Evolutionary conservation across 2,113 vertebrate genomes (phyloP).

Genomic region (Sisor rabdophorus): DNA sequence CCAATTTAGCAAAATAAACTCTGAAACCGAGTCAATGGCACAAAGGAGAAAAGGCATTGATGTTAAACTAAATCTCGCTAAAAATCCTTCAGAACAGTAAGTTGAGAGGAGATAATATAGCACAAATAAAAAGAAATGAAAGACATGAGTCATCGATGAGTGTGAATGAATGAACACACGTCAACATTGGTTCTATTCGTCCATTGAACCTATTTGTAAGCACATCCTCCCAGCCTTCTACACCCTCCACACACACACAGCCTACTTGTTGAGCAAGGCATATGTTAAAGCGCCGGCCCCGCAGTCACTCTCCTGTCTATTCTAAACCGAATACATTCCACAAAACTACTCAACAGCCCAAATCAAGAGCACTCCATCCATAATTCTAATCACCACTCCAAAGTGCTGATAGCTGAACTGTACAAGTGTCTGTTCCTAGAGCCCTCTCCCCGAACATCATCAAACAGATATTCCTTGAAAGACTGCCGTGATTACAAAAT

Average conservation of each 20-base stretch:
- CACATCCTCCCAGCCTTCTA: not conserved
- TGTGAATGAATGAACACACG: no score
- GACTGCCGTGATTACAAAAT: slow-evolving; percentile 57
- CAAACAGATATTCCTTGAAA: slow-evolving; percentile 42
- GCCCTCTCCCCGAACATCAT: not conserved
- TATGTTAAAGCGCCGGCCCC: slow-evolving; percentile 1
- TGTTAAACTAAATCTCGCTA: not conserved
- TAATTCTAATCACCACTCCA: slow-evolving; percentile 17
- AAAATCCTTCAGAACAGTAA: not conserved
- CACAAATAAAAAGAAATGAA: not conserved
- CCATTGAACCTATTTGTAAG: not conserved
- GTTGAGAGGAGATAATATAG: not conserved
- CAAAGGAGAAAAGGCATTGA: not conserved
- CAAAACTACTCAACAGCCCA: not conserved
- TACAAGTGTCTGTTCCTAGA: slow-evolving; percentile 3
- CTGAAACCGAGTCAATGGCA: not conserved
- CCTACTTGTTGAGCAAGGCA: slow-evolving; percentile 1
- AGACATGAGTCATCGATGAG: not conserved
- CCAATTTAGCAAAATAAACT: not conserved
- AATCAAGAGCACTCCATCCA: slow-evolving; percentile 19
- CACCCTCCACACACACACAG: not conserved
- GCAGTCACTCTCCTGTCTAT: slow-evolving; percentile 18
- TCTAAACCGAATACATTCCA: slow-evolving; percentile 15
- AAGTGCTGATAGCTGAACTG: slow-evolving; percentile 15
- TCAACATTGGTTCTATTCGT: slow-evolving; percentile 11